Evolutionary conservation across 2,888 invertebrate species (phyloP).

Genomic region (Drosophila kokeensis): DNA sequence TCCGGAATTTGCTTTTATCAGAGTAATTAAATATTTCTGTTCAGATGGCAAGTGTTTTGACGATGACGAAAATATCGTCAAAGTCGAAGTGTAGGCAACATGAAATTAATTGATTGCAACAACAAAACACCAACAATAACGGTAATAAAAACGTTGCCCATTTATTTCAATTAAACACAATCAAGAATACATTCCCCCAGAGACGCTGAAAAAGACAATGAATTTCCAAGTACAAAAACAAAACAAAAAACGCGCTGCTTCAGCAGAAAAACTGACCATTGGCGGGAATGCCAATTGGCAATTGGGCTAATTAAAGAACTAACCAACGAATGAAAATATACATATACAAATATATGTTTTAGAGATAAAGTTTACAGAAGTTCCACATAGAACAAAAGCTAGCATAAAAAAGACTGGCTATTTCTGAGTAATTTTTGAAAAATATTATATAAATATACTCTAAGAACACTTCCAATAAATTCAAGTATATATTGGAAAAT

Average conservation of each 20-base stretch:
- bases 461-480: not conserved
- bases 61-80: slow-evolving; percentile 29
- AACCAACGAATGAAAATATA: slow-evolving; percentile 1
- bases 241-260: slow-evolving; percentile 14
- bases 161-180: slow-evolving; percentile 84
- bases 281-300: slow-evolving; percentile 7
- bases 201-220: slow-evolving; percentile 39
- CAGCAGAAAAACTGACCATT: slow-evolving; percentile 45
- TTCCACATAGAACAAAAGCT: not conserved
- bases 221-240: slow-evolving; percentile 20
- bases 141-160: slow-evolving; percentile 64
- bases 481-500: not conserved
- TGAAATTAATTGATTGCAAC: slow-evolving; percentile 60
- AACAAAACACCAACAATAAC: slow-evolving; percentile 23
- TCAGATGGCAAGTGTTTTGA: not conserved
- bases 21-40: slow-evolving; percentile 21
- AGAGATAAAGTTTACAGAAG: not conserved
- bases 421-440: not conserved
- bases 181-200: slow-evolving; percentile 67
- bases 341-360: not conserved
- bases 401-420: not conserved
- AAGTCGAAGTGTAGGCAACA: slow-evolving; percentile 26
- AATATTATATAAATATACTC: not conserved
- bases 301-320: slow-evolving; percentile 38
- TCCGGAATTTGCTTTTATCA: slow-evolving; percentile 33